Conservation (phyloP, 1,140 invertebrate genomes). For the Pollicipes pollicipes region DNA sequence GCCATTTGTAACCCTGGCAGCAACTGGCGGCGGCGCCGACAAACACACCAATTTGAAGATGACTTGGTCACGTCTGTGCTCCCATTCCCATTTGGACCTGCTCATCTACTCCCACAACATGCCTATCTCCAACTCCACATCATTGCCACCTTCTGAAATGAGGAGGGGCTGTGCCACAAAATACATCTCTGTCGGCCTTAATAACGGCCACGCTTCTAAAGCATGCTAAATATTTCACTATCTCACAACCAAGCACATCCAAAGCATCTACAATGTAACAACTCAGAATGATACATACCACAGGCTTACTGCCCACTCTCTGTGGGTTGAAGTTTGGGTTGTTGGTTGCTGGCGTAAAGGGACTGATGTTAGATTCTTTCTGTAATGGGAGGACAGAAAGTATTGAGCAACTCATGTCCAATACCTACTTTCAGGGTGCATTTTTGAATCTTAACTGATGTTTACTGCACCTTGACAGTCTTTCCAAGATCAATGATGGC, state of each 20-base stretch:
- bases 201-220: no score
- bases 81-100: background rate
- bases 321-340: background rate
- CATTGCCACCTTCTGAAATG: background rate
- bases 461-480: no score
- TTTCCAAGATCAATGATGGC: no score
- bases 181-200: no score
- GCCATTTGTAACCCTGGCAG: no score
- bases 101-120: background rate
- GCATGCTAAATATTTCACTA: no score
- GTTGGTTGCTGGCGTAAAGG: background rate
- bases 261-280: background rate
- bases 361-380: slow-evolving; percentile 1
- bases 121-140: background rate
- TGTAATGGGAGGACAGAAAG: background rate
- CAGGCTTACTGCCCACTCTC: background rate
- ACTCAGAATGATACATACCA: background rate
- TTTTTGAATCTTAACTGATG: no score
- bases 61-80: background rate
- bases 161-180: no score
- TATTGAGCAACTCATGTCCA: no score
- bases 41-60: background rate
- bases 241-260: no score
- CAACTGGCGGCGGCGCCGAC: no score
- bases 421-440: no score